Percentiles rank a stretch among this genome's conserved stretches.
Conservation (phyloP, 2,797 vertebrate genomes). For the Meda fulgida region DNA sequence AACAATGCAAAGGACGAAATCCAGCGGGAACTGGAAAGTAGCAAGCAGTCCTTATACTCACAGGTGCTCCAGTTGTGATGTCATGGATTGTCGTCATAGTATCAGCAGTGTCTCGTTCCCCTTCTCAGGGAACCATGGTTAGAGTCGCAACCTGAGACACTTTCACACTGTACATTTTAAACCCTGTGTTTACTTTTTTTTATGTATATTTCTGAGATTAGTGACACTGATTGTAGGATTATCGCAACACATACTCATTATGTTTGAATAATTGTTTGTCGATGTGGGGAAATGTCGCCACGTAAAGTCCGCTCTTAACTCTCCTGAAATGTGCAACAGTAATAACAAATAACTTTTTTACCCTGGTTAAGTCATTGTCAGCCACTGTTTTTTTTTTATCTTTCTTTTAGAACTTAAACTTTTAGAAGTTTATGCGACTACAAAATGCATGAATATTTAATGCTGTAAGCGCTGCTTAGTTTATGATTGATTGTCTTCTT, state of each 20-base stretch:
- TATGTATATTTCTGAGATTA: constrained; percentile 1
- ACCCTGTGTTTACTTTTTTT: not conserved
- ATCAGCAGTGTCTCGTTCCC: not conserved
- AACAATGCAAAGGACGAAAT: no score
- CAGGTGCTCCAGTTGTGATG: not conserved
- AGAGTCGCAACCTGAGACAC: not conserved
- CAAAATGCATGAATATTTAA: not conserved
- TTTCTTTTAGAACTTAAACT: not conserved
- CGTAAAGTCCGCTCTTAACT: not conserved
- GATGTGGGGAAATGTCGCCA: not conserved
- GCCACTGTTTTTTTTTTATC: not conserved
- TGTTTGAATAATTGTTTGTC: not conserved
- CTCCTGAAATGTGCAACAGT: not conserved
- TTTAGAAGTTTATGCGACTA: not conserved
- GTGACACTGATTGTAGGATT: not conserved
- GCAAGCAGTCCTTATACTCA: not conserved
- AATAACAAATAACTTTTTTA: not conserved
- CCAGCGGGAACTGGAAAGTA: no score
- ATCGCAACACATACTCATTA: not conserved
- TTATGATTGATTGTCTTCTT: constrained; percentile 21
- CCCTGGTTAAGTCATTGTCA: not conserved
- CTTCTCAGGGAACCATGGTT: not conserved
- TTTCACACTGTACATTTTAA: not conserved
- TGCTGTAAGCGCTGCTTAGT: not conserved
- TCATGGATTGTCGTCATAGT: not conserved